Percentiles rank a stretch among this genome's conserved stretches.
Evolutionary conservation across 2,888 invertebrate genomes (phyloP).

Genomic region (Luffia ferchaultella): DNA sequence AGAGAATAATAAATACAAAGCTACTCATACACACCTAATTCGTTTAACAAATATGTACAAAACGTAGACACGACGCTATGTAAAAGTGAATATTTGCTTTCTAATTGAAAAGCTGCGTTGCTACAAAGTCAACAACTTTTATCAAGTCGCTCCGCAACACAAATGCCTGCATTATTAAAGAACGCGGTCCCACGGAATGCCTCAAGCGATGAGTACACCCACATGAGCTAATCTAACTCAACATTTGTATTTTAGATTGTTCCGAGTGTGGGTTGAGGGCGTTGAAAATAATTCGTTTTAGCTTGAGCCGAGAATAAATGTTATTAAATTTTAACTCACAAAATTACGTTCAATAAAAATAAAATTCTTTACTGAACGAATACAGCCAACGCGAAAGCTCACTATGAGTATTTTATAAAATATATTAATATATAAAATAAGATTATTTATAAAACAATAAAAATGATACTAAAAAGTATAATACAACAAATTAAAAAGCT

Average conservation of each 20-base stretch:
- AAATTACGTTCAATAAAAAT: not conserved
- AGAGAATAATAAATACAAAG: no score
- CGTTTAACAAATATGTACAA: not conserved
- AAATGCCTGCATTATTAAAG: constrained; percentile 9
- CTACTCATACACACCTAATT: not conserved
- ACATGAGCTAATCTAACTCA: not conserved
- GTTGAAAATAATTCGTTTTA: not conserved
- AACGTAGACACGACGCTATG: not conserved
- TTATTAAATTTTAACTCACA: not conserved
- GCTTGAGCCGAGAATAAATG: not conserved
- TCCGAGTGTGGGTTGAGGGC: not conserved
- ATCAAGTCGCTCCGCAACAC: constrained; percentile 7
- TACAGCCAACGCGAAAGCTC: no score
- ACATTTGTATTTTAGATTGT: not conserved
- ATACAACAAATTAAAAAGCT: no score
- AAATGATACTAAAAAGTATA: no score
- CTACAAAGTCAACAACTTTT: constrained; percentile 19
- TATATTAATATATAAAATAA: no score
- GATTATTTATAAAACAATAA: no score
- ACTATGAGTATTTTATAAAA: no score
- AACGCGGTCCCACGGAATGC: constrained; percentile 8
- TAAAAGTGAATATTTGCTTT: not conserved
- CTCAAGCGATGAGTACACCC: constrained; percentile 9
- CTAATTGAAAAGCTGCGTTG: not conserved
- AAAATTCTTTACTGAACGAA: not conserved